Percentiles rank a stretch among this genome's conserved stretches.
These are phyloP conservation scores for Ridgeia piscesae DNA, from an alignment of 1,140 invertebrate species.

Conservation along the genomic window DNA sequence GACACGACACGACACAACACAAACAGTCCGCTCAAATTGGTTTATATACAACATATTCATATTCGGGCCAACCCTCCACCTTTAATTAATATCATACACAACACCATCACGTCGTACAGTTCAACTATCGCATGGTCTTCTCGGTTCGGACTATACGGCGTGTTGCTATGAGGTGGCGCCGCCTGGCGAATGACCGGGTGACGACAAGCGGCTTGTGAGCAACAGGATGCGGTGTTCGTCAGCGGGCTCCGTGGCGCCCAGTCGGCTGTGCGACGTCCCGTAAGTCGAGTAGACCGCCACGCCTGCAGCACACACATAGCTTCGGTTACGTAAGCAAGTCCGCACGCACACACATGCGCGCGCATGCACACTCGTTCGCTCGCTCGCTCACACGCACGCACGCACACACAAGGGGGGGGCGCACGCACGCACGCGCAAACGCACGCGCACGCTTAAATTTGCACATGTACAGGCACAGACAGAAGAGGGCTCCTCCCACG, in stretches of 20 bases:
- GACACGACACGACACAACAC: no score
- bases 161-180: not conserved
- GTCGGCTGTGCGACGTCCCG: not conserved
- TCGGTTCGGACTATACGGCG: not conserved
- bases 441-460: no score
- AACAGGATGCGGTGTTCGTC: not conserved
- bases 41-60: no score
- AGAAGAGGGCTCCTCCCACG: no score
- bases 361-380: not conserved
- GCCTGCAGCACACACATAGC: not conserved
- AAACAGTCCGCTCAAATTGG: no score
- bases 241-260: not conserved
- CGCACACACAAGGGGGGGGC: no score
- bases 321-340: not conserved
- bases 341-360: not conserved
- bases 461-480: no score
- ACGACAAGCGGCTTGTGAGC: not conserved
- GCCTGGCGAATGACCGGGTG: not conserved
- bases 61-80: no score
- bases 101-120: no score
- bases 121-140: not conserved
- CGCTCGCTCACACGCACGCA: no score
- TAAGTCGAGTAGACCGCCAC: not conserved
- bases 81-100: no score
- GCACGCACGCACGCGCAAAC: no score